Conservation (phyloP, 2,113 vertebrate species). For the Bubo scandiacus region DNA sequence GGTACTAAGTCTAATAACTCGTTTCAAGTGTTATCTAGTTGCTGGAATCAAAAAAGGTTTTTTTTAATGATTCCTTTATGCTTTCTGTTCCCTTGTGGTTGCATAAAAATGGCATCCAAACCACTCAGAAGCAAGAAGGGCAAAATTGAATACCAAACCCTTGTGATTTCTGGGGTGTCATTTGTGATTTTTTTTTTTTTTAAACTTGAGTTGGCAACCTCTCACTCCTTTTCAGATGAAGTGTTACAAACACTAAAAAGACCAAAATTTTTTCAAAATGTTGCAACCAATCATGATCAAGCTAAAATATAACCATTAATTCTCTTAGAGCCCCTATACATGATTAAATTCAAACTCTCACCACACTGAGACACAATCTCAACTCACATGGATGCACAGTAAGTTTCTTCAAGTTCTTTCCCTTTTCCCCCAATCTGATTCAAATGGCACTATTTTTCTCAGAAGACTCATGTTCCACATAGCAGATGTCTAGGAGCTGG, state of each 20-base stretch:
- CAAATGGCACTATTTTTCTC: not conserved
- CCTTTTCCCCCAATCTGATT: not conserved
- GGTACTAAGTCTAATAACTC: not conserved
- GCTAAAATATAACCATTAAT: not conserved
- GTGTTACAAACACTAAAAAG: not conserved
- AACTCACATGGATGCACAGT: not conserved
- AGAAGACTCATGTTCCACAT: not conserved
- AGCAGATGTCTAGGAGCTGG: conserved; percentile 41
- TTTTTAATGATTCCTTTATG: not conserved
- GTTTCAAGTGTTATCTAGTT: not conserved
- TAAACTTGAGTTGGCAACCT: not conserved
- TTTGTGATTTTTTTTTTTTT: not conserved
- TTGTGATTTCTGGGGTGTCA: not conserved
- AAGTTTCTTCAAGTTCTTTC: not conserved
- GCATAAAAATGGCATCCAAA: not conserved
- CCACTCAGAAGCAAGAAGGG: not conserved
- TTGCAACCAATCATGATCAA: not conserved
- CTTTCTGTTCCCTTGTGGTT: not conserved
- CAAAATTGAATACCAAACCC: not conserved
- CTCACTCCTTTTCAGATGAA: not conserved
- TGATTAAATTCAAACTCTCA: not conserved
- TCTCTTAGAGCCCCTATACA: not conserved
- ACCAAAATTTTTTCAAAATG: not conserved
- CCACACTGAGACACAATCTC: not conserved
- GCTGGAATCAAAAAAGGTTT: not conserved